Percentiles rank a stretch among this genome's conserved stretches.
These are phyloP conservation scores for Cecropterus lyciades DNA, from an alignment of 1,140 invertebrate genomes.

Conservation along the genomic window DNA sequence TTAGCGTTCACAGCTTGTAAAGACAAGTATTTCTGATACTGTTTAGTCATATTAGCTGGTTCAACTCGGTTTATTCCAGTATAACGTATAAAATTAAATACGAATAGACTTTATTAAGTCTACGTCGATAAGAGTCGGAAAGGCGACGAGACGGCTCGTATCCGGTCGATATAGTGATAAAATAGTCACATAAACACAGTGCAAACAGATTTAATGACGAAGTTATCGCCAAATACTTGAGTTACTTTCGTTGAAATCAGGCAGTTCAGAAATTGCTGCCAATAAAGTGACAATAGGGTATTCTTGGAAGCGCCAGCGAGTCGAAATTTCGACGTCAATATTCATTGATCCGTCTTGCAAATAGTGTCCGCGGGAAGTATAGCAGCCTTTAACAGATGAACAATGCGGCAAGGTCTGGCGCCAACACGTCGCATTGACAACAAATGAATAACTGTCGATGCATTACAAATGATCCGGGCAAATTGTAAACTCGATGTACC, in stretches of 20 bases:
- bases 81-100: conserved; percentile 38
- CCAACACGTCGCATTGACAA: conserved; percentile 64
- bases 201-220: conserved; percentile 60
- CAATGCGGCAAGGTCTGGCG: conserved; percentile 68
- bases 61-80: conserved; percentile 1
- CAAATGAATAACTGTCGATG: conserved; percentile 66
- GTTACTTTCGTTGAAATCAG: not conserved
- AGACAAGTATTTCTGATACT: conserved; percentile 2
- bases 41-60: conserved; percentile 14
- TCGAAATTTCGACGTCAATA: conserved; percentile 42
- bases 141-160: conserved; percentile 61
- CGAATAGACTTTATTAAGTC: conserved; percentile 52
- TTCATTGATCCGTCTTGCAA: conserved; percentile 28
- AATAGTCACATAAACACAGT: conserved; percentile 43
- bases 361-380: conserved; percentile 7
- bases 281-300: conserved; percentile 28
- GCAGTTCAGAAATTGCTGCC: not conserved
- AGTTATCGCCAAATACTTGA: conserved; percentile 47
- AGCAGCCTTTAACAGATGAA: conserved; percentile 35
- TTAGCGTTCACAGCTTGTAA: conserved; percentile 43
- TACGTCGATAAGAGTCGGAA: conserved; percentile 58
- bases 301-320: conserved; percentile 48
- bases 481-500: conserved; percentile 59
- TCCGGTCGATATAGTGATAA: conserved; percentile 69
- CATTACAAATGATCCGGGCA: conserved; percentile 44